Evolutionary conservation across 2,797 vertebrate species (phyloP).

Genomic region (Trachurus trachurus): DNA sequence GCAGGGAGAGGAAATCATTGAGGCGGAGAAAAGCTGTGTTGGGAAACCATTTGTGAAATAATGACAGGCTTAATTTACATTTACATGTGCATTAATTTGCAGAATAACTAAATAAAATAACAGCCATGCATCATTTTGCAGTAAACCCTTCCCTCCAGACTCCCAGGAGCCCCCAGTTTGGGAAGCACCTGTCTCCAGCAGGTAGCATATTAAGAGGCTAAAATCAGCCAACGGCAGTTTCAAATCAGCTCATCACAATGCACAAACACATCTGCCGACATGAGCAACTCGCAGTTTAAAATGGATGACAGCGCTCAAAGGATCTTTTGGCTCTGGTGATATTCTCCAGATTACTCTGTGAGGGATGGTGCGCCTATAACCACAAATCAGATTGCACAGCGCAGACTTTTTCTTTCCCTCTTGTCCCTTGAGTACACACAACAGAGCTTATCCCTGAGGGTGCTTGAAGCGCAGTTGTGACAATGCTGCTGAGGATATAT

Average conservation of each 20-base stretch:
- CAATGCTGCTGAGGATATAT: constrained; percentile 68
- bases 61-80: constrained; percentile 5
- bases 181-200: constrained; percentile 61
- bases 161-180: constrained; percentile 7
- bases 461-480: constrained; percentile 67
- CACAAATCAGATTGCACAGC: constrained; percentile 63
- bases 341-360: constrained; percentile 67
- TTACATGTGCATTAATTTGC: not conserved
- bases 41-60: not conserved
- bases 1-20: not conserved
- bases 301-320: constrained; percentile 61
- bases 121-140: constrained; percentile 38
- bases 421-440: constrained; percentile 69
- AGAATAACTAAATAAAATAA: constrained; percentile 10
- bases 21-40: not conserved
- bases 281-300: constrained; percentile 58
- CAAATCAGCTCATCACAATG: constrained; percentile 66
- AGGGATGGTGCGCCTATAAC: constrained; percentile 57
- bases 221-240: constrained; percentile 47
- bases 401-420: constrained; percentile 51
- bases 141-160: constrained; percentile 26
- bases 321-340: constrained; percentile 53
- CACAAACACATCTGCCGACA: constrained; percentile 64
- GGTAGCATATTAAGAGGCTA: constrained; percentile 46
- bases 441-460: constrained; percentile 71